Base-by-base conservation (phyloP, 2,113 vertebrate genomes). In the Perccottus glenii region DNA sequence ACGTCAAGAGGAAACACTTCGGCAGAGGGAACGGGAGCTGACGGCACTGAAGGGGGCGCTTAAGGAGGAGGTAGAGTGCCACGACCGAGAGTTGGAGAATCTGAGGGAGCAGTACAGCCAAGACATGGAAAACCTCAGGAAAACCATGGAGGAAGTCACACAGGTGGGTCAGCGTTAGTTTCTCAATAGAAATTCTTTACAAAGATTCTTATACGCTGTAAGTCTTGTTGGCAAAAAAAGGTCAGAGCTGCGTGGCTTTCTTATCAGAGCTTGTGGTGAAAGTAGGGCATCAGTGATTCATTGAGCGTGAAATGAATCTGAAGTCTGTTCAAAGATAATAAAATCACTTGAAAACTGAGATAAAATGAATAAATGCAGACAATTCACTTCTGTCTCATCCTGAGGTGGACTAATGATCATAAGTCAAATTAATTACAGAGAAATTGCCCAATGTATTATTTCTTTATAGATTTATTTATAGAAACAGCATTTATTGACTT, bases 41-140 rank as follows among this genome's bases (percentile, higher is more conserved):
- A 93, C 92, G 0, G 93, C 93, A 43, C 84, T 94, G 77, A 94
- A 93, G 77, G 93, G 93, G 58, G 93, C 76, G 4, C 87, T 94
- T 40, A 94, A 94, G 80, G 93, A 94, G 35, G 93, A 94, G 86
- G 92, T 94, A 75, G 91, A 90, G 67, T 86, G 83, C 5, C 93
- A 94, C 0, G 93, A 94, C 82, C 75, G 57, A 40, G 93, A 93
- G 67, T 90, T 92, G 91, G 90, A 96, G 70, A 78, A 67, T 0
- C 87, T 98, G 46, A 89, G 94, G 72, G 94, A 95, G 83, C 93
- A 97, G 86, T 97, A 90, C 90, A 92, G 93, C 70, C 83, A 79
- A 4, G 95, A 98, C 69, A 87, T 95, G 83, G 93, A 94, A 0
- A 88, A 93, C 65, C 90, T 98, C 49, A 89, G 94, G 15, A 90